phyloP scores from a whole-genome alignment of 2,113 vertebrate species.

The Phrynosoma blainvillii region DNA sequence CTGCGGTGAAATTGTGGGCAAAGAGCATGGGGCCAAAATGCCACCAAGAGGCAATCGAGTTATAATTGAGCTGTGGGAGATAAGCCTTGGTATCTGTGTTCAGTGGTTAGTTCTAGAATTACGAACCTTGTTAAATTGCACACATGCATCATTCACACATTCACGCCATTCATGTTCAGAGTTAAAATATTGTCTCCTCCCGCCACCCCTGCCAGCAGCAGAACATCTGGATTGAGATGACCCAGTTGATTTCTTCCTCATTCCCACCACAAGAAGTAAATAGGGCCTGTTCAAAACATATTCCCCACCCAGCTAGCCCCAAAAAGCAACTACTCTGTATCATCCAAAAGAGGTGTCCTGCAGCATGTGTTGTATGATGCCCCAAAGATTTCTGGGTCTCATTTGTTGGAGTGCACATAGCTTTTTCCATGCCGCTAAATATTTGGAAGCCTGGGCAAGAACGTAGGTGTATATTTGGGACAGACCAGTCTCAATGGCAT shows the following conservation, averaged over 20 bases:
- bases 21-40: background rate
- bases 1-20: background rate
- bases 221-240: constrained; percentile 41
- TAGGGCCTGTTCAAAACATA: background rate
- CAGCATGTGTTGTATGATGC: too few species aligned
- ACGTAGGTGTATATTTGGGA: too few species aligned
- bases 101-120: constrained; percentile 62
- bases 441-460: background rate
- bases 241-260: constrained; percentile 16
- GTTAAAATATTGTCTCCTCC: background rate
- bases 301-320: background rate
- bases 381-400: background rate
- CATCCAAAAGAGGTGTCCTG: background rate
- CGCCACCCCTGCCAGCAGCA: constrained; percentile 3
- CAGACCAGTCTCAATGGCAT: too few species aligned
- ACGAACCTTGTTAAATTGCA: constrained; percentile 56
- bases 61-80: constrained; percentile 53
- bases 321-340: background rate
- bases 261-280: rapidly evolving
- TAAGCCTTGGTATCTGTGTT: constrained; percentile 42
- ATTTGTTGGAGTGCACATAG: too few species aligned
- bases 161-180: constrained; percentile 37
- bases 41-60: constrained; percentile 26
- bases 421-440: too few species aligned
- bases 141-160: constrained; percentile 44